These are phyloP conservation scores for Grus americana DNA, from an alignment of 2,113 vertebrate genomes.

Conservation along the genomic window DNA sequence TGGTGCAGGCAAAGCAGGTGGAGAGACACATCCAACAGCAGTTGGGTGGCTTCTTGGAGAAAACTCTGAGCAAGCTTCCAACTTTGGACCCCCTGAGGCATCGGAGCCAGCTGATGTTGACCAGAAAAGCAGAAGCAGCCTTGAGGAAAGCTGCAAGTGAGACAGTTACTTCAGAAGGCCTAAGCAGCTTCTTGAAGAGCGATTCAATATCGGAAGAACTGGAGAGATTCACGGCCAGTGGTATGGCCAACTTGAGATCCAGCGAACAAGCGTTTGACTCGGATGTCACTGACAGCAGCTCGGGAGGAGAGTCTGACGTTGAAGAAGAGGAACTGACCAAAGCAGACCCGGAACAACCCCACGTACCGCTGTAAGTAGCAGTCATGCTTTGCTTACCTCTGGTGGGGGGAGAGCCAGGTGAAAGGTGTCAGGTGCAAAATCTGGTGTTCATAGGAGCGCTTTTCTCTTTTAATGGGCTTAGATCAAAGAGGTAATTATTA, in stretches of 20 bases:
- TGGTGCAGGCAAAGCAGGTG: slow-evolving; percentile 97
- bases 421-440: background rate
- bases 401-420: background rate
- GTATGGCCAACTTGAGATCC: slow-evolving; percentile 86
- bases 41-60: slow-evolving; percentile 91
- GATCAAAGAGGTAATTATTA: background rate
- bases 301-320: slow-evolving; percentile 93
- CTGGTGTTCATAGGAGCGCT: background rate
- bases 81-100: slow-evolving; percentile 77
- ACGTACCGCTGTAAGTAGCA: slow-evolving; percentile 91
- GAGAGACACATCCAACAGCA: slow-evolving; percentile 97
- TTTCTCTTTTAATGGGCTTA: background rate
- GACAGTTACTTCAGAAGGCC: slow-evolving; percentile 78
- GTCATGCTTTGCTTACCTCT: background rate
- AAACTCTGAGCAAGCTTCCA: slow-evolving; percentile 83
- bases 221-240: slow-evolving; percentile 90
- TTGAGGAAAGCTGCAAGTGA: slow-evolving; percentile 80
- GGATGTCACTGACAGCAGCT: slow-evolving; percentile 96
- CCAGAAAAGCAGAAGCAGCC: slow-evolving; percentile 84
- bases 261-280: slow-evolving; percentile 94
- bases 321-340: slow-evolving; percentile 93
- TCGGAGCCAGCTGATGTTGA: slow-evolving; percentile 78
- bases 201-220: slow-evolving; percentile 88
- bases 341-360: slow-evolving; percentile 88
- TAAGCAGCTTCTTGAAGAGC: slow-evolving; percentile 86